These are phyloP conservation scores for Eurystomus glaucurus DNA, from an alignment of 2,797 vertebrate genomes.

Conservation along the genomic window DNA sequence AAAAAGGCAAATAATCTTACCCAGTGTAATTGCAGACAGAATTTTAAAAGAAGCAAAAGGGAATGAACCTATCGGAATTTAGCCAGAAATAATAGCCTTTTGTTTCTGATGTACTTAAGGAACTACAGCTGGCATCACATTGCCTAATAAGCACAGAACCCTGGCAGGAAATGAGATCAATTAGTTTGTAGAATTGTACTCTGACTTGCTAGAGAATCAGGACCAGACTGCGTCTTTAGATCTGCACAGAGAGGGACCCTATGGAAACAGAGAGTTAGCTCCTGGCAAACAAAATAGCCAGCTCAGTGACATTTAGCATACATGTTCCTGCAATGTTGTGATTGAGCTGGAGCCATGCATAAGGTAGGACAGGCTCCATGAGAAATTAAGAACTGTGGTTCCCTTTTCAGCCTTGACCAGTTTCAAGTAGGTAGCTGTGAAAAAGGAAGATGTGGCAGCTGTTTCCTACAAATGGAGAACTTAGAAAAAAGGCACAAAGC, in stretches of 20 bases:
- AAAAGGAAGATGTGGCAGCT: not conserved
- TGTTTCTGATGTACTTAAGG: conserved; percentile 65
- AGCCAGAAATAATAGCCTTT: conserved; percentile 66
- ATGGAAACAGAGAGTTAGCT: not conserved
- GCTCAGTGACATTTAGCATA: not conserved
- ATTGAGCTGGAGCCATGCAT: not conserved
- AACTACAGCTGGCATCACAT: conserved; percentile 57
- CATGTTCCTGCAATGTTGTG: not conserved
- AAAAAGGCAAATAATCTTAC: not conserved
- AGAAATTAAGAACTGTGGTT: not conserved
- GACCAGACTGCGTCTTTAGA: conserved; percentile 7
- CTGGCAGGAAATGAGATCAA: conserved; percentile 72
- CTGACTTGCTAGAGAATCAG: conserved; percentile 38
- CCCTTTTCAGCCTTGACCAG: not conserved
- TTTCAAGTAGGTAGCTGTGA: not conserved
- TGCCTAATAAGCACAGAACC: conserved; percentile 57
- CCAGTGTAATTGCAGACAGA: conserved; percentile 7
- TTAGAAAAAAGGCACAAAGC: not conserved
- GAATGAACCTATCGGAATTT: conserved; percentile 54
- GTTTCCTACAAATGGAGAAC: not conserved
- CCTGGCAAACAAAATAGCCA: not conserved
- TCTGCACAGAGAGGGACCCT: not conserved
- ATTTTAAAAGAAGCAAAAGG: conserved; percentile 60
- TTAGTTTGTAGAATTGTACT: conserved; percentile 69
- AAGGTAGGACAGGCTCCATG: not conserved